Evolutionary conservation across 2,888 invertebrate genomes (phyloP), one percentile per base, ranked within the genome.

Genomic region (Agrotis segetum): DNA sequence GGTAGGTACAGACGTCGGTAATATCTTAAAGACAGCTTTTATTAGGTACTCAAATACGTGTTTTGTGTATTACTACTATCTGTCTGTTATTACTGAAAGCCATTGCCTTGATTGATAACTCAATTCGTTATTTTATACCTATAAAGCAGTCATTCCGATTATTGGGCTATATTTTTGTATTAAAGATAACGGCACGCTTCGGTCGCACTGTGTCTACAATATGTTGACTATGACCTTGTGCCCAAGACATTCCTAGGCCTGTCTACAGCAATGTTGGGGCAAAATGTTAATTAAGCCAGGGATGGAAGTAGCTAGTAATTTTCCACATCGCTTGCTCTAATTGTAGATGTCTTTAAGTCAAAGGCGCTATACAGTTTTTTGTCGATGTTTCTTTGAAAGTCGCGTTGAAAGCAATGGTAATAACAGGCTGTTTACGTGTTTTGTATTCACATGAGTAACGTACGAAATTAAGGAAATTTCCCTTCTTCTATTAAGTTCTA

Each of bases 91-190:
- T 64, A 67, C 44, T 67, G 40, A 29, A 56, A 55, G 7, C 24
- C 11, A 82, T 61, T 56, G 47, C 67, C 61, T 29, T 49, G 17
- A 73, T 64, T 58, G 50, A 78, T 81, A 44, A 62, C 60, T 52
- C 65, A 40, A 64, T 78, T 68, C 9, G 60, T 63, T 63, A 52
- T 67, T 47, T 44, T 65, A 78, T 67, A 60, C 59, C 53, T 65
- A 69, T 58, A 71, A 68, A 66, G 53, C 53, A 74, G 59, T 68
- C 49, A 13, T 17, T 21, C 17, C 49, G 71, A 77, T 65, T 68
- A 74, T 77, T 47, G 62, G 56, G 3, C 50, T 50, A 24, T 71
- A 81, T 83, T 83, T 83, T 83, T 77, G 72, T 77, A 74, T 66
- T 70, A 29, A n/a, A 49, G 63, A 40, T 50, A 61, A 13, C 29